Evolutionary conservation across 2,888 invertebrate species (phyloP), one percentile per base, ranked within the genome.

Genomic region (Ichneumoninae sp.): DNA sequence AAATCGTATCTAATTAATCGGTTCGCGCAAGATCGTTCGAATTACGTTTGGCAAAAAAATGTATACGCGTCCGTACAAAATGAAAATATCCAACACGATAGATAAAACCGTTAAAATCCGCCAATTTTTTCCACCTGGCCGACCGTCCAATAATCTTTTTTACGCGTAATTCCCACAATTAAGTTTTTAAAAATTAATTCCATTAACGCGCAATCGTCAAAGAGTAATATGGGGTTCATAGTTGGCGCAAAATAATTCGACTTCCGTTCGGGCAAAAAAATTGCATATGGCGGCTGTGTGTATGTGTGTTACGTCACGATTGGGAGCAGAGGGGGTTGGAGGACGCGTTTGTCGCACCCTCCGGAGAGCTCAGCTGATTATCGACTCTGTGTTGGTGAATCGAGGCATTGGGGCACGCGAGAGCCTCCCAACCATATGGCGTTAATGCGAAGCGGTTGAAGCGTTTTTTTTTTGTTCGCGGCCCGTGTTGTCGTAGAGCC

Each of bases 331-430:
- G 52, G 50, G 76, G n/a, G 36, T 19, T 36, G 66, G 50, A 36
- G 40, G 80, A 65, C 26, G 80, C 47, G 81, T 65, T 57, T 57
- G n/a, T 68, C 22, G 86, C 86, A 82, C 68, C 83, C 83, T 71
- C 80, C 73, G 63, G 63, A 44, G 50, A 50, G 57, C 85, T 63
- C 88, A 88, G 87, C 88, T 88, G 87, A 83, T 88, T 85, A 86
- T 82, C 75, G 80, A 80, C 83, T 73, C 33, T 68, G 84, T 83
- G 77, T 79, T 65, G 47, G 83, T 78, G 30, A 63, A 30, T n/a
- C 63, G 33, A 63, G 30, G 33, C 63, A 33, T 30, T 33, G 16
- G 63, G 63, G 26, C 63, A 63, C 63, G 63, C 30, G 63, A 33
- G 63, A 13, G 33, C 6, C 13, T 30, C 63, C 16, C 63, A 63